Evolutionary conservation across 2,888 invertebrate genomes (phyloP).

Genomic region (Agonopterix heracliana): DNA sequence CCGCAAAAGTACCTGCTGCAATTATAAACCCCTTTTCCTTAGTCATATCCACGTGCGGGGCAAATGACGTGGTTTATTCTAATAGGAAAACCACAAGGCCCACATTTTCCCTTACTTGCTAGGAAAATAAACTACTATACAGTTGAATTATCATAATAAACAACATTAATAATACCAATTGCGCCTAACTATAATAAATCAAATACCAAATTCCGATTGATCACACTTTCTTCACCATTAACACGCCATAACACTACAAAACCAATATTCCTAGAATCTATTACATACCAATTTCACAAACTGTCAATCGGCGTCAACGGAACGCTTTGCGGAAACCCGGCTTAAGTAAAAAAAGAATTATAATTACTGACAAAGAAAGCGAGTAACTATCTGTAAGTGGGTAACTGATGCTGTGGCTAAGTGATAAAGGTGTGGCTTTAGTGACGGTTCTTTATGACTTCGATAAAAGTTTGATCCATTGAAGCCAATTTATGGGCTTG

Average conservation of each 20-base stretch:
- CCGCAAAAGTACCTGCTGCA: too few relatives aligned
- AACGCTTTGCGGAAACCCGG: slow-evolving; percentile 6
- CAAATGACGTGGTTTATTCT: too few relatives aligned
- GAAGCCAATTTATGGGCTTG: too few relatives aligned
- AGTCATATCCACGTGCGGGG: too few relatives aligned
- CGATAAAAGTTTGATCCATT: too few relatives aligned
- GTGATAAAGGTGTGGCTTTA: slow-evolving; percentile 13
- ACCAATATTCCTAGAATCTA: background rate
- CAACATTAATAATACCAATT: too few relatives aligned
- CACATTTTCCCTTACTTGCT: too few relatives aligned
- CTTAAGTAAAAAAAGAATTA: slow-evolving; percentile 26
- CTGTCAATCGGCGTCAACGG: slow-evolving; percentile 3
- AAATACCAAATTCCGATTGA: background rate
- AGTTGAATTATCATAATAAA: too few relatives aligned
- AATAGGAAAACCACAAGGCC: too few relatives aligned
- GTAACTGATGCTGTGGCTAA: slow-evolving; percentile 35
- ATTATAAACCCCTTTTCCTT: too few relatives aligned
- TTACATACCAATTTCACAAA: slow-evolving; percentile 4
- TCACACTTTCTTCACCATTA: background rate
- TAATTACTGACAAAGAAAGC: slow-evolving; percentile 45
- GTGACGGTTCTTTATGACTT: slow-evolving; percentile 7
- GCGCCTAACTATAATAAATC: too few relatives aligned
- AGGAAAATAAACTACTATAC: too few relatives aligned
- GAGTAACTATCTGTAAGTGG: slow-evolving; percentile 36
- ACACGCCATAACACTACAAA: background rate